Conservation (phyloP, 2,888 invertebrate species). For the Andrena minutula region DNA sequence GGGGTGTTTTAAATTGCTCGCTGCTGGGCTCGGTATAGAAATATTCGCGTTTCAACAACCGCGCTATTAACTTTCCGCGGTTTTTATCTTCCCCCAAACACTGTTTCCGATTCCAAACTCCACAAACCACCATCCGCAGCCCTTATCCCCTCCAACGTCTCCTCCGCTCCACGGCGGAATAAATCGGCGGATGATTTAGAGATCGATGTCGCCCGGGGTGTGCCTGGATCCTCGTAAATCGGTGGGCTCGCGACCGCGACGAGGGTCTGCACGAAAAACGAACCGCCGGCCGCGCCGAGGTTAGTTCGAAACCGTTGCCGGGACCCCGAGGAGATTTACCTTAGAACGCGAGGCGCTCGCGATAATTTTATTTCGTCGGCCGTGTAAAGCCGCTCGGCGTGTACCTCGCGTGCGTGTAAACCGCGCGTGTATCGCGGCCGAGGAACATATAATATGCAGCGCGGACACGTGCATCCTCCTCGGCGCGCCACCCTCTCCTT, state of each 20-base stretch:
- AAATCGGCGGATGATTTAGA: slow-evolving; percentile 11
- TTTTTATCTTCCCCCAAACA: background rate
- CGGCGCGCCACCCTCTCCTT: background rate
- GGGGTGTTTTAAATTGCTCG: slow-evolving; percentile 1
- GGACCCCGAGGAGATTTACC: slow-evolving; percentile 47
- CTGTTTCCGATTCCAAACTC: background rate
- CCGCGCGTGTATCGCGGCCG: slow-evolving; percentile 44
- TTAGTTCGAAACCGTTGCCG: slow-evolving; percentile 40
- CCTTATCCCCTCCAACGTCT: no score
- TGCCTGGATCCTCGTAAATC: slow-evolving; percentile 46
- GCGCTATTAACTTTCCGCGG: background rate
- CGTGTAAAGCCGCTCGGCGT: slow-evolving; percentile 55
- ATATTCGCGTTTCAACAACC: background rate
- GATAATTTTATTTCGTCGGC: slow-evolving; percentile 64
- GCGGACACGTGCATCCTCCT: slow-evolving; percentile 54
- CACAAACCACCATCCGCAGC: no score
- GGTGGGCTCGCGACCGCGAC: slow-evolving; percentile 29
- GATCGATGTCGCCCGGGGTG: background rate
- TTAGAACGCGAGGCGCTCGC: slow-evolving; percentile 53
- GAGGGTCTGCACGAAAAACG: slow-evolving; percentile 12
- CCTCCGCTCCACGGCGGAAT: background rate
- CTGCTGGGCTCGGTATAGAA: background rate
- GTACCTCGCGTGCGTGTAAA: slow-evolving; percentile 55
- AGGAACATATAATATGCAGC: slow-evolving; percentile 57
- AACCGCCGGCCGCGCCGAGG: slow-evolving; percentile 30